Evolutionary conservation across 2,797 vertebrate genomes (phyloP).

Genomic region (Phrynocephalus guinanensis): DNA sequence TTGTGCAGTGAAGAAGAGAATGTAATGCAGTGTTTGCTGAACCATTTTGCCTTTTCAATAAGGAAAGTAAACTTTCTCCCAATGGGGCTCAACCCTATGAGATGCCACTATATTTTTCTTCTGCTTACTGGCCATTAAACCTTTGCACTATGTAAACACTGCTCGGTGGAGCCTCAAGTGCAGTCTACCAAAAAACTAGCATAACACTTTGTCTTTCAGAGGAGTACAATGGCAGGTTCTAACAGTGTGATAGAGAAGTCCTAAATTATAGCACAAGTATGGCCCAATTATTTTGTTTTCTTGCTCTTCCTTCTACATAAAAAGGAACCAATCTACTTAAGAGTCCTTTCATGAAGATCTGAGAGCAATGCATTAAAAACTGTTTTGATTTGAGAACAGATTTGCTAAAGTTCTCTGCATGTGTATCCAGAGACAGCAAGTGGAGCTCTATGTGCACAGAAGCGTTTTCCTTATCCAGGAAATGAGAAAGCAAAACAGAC

Average conservation of each 20-base stretch:
- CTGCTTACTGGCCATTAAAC: neutral
- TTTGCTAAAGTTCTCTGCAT: too few relatives aligned
- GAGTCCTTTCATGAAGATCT: neutral
- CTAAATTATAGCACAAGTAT: neutral
- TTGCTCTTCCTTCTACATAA: neutral
- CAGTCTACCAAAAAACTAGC: neutral
- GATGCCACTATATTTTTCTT: neutral
- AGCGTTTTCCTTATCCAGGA: neutral
- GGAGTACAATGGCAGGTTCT: neutral
- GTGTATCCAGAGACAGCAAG: neutral
- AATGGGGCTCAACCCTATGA: neutral
- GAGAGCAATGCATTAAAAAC: neutral
- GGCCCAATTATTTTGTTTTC: neutral
- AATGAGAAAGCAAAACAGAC: neutral
- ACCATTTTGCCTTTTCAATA: neutral
- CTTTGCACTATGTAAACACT: neutral
- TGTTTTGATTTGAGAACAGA: neutral
- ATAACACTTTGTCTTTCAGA: neutral
- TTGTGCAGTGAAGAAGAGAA: slow-evolving; percentile 3
- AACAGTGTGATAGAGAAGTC: neutral
- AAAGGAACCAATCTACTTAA: neutral
- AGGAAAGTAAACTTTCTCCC: neutral
- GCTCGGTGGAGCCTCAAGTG: neutral
- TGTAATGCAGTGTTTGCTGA: neutral
- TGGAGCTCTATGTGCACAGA: neutral